A percentile compares a stretch with the other conserved stretches of the same genome.
phyloP scores from a whole-genome alignment of 2,797 vertebrate species.

The Numenius phaeopus region DNA sequence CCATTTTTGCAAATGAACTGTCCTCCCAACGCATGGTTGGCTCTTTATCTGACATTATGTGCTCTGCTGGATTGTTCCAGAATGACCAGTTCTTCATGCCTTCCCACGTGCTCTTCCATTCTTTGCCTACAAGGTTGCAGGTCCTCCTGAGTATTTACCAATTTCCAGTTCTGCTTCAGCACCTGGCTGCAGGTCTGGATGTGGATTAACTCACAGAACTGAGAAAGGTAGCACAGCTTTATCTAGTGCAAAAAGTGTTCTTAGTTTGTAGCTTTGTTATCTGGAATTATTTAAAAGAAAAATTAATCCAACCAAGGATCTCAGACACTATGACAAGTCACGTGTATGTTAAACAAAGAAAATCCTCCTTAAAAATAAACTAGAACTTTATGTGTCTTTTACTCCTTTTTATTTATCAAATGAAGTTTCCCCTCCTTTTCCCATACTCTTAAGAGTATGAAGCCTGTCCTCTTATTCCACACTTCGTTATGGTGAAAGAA shows the following conservation, averaged over 20 bases:
- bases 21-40: background rate
- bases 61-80: background rate
- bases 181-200: background rate
- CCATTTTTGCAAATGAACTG: background rate
- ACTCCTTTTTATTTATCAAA: background rate
- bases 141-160: background rate
- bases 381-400: background rate
- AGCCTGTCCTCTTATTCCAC: background rate
- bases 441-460: background rate
- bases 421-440: background rate
- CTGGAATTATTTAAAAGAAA: background rate
- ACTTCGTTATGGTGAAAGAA: background rate
- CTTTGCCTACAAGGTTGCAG: background rate
- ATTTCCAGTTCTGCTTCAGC: background rate
- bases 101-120: background rate
- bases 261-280: background rate
- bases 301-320: background rate
- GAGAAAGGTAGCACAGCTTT: background rate
- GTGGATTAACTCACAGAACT: background rate
- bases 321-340: background rate
- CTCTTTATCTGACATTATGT: background rate
- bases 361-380: background rate
- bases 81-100: background rate
- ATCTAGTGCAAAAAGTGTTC: background rate
- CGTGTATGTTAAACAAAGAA: background rate